Evolutionary conservation across 2,888 invertebrate species (phyloP), one percentile per base, ranked within the genome.

Genomic region (Andrena dorsata): DNA sequence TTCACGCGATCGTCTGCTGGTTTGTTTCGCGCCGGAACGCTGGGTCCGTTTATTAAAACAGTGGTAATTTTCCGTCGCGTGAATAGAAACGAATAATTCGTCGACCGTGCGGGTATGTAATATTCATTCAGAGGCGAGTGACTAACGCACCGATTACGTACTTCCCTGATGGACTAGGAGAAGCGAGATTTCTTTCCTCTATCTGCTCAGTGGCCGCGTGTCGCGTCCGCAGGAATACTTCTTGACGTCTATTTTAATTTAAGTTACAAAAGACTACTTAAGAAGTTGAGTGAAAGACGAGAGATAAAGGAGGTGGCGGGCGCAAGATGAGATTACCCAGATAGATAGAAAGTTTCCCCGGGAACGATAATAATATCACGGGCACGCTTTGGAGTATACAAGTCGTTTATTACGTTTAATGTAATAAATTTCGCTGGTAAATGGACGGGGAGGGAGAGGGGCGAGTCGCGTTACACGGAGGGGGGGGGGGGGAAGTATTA

Each of bases 241-340:
- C 56, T 66, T 71, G 66, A 64, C 82, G 80, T 86, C 80, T 82
- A 85, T 85, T 86, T 86, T 86, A 87, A 87, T 86, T 86, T 80
- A 85, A 85, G 79, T 86, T 85, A 85, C 84, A 84, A 86, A 87
- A 86, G 85, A 64, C 79, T 75, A 80, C 79, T 85, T 82, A 87
- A 82, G 78, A 85, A 84, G 87, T 86, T 85, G 72, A 74, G 76
- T 74, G 79, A 85, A 76, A 85, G 85, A 84, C 73, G 73, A 68
- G 81, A 86, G 86, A 86, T 81, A 86, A 86, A 74, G 75, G 77
- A 73, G 81, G 84, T 78, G 71, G 81, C 72, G 60, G 86, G 63
- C 70, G 66, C 49, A 49, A 84, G 75, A 84, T 85, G 85, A 86
- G 87, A 86, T 86, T 86, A 87, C 79, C 79, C 69, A 80, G 85